A percentile compares a stretch with the other conserved stretches of the same genome.
Conservation (phyloP, 1,140 invertebrate genomes). For the Drosophila pectinifera region DNA sequence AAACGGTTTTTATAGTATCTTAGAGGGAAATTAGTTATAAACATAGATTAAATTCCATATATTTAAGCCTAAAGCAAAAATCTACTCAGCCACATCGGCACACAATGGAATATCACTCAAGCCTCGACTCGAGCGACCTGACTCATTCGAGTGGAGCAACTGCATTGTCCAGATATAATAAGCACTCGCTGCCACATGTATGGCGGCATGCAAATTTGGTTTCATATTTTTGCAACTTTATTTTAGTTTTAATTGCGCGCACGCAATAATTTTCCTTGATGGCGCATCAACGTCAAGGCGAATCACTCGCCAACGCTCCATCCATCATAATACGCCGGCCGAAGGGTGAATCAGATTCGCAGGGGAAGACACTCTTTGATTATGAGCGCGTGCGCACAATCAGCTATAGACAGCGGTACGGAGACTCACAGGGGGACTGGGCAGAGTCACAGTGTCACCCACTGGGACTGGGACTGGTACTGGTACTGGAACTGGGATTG, state of each 20-base stretch:
- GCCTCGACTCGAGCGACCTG: not conserved
- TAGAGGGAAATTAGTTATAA: no score
- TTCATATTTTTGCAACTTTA: conserved; percentile 68
- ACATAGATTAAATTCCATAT: not conserved
- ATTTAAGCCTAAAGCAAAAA: not conserved
- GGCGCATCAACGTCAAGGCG: conserved; percentile 79
- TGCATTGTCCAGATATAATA: conserved; percentile 43
- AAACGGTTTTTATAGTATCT: no score
- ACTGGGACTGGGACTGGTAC: conserved; percentile 11
- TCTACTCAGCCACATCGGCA: no score
- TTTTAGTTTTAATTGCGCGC: conserved; percentile 82
- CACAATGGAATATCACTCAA: not conserved
- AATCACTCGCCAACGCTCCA: conserved; percentile 74
- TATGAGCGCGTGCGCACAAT: conserved; percentile 82
- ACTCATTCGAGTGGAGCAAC: conserved; percentile 25
- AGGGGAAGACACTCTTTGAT: conserved; percentile 62
- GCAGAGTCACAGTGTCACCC: conserved; percentile 29
- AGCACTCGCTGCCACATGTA: conserved; percentile 9
- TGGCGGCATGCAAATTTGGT: conserved; percentile 31
- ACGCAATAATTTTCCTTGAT: conserved; percentile 82
- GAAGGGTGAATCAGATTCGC: conserved; percentile 8
- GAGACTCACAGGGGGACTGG: conserved; percentile 26
- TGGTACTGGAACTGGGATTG: not conserved
- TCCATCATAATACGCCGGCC: conserved; percentile 70
- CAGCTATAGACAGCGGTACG: conserved; percentile 36